Evolutionary conservation across 2,797 vertebrate species (phyloP), one percentile per base, ranked within the genome.

Genomic region (Gallinago nigripennis): DNA sequence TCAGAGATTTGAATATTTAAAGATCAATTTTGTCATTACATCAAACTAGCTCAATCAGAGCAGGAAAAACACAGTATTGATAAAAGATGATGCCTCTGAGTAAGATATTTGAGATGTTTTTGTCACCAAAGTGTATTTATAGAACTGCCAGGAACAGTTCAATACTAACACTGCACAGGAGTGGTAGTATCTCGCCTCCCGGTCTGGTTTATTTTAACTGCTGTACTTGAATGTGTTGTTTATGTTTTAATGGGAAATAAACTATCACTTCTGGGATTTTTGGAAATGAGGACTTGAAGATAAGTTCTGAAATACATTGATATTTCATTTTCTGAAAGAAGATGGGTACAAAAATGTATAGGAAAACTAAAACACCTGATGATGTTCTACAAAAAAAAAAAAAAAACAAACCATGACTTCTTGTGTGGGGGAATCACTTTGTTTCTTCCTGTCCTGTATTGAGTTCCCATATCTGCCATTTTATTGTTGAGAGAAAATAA

Each of bases 1-100:
- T 93, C 72, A 69, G 60, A 85, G 70, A 75, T 95, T 79, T 90
- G 77, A 91, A 92, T 95, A 95, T 91, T 93, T 95, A 75, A 92
- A 90, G 65, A 96, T 82, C 37, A 54, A 3, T 91, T 96, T 75
- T 82, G 58, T 94, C 56, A 56, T 86, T 95, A 68, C 5, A 54
- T 75, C n/a, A 58, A 83, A 86, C 46, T 69, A 76, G 54, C 77
- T 91, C 80, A 81, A 82, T 91, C 85, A 82, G 82, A 81, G 41
- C 31, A 82, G 61, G 65, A 75, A 86, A 90, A 93, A 63, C 0
- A 1, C 9, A 3, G n/a, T 78, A 58, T 61, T 93, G 78, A 68
- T 77, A 81, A 77, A 68, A 65, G 50, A 30, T 82, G 50, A 56
- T 81, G 39, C 21, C 24, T 82, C 46, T 5, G n/a, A 86, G 56